Evolutionary conservation across 2,888 invertebrate species (phyloP), one percentile per base, ranked within the genome.

Genomic region (Tetramorium bicarinatum): DNA sequence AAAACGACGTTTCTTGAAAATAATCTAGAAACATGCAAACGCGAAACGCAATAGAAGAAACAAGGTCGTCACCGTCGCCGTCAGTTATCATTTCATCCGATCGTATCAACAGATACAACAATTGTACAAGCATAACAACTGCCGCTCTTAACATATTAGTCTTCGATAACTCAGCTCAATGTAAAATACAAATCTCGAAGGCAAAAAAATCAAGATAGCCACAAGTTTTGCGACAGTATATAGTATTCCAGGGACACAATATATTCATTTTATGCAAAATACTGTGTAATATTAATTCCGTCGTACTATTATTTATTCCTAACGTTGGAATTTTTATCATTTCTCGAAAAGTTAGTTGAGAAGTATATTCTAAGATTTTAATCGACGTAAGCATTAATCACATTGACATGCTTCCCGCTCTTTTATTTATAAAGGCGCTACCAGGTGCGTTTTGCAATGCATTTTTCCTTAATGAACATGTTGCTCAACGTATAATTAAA

Each of bases 11-110:
- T 2, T 59, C 6, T n/a, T 41, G 6, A 25, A 54, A 64, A 21
- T 3, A 75, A 44, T 13, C 29, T 41, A 41, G n/a, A 64, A 41
- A 64, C 3, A 64, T 18, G 21, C 8, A 21, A 11, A 38, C 3
- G 21, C 21, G 8, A 61, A 25, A 4, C n/a, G 8, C 13, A 49
- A 15, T 66, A 77, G 38, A 52, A 34, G n/a, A 29, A 0, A 62
- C 38, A 75, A 72, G 21, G 54, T 9, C n/a, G 54, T 4, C 13
- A 11, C n/a, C 15, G 7, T 41, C 9, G 25, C 18, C 29, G n/a
- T 11, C n/a, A 6, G 34, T 76, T 75, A 47, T 54, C 49, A 41
- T 54, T 49, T 52, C n/a, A 64, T 41, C 3, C n/a, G 25, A 77
- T 47, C 15, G 21, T 76, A 18, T 66, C 41, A 66, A 62, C n/a